Conservation (phyloP, 2,888 invertebrate genomes). For the Abrostola tripartita region DNA sequence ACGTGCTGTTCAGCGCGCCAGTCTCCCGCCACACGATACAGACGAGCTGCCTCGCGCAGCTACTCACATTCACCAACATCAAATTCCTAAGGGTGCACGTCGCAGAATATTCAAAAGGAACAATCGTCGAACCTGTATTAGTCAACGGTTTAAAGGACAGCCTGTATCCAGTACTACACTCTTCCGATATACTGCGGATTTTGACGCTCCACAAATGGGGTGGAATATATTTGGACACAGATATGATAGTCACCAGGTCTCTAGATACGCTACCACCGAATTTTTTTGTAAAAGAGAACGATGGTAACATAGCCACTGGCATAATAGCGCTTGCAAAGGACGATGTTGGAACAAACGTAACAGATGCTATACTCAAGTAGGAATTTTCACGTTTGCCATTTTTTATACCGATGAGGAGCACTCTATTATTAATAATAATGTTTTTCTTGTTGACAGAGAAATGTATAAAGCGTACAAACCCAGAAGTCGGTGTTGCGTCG, state of each 20-base stretch:
- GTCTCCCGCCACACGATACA: conserved; percentile 10
- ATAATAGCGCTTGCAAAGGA: background rate
- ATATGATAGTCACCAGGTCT: background rate
- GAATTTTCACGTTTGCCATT: too few species aligned
- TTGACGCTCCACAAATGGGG: background rate
- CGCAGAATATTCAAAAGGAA: background rate
- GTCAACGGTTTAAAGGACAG: background rate
- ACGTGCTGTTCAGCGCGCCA: conserved; percentile 79
- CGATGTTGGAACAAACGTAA: background rate
- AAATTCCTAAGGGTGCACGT: background rate
- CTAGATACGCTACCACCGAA: background rate
- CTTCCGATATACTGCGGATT: background rate
- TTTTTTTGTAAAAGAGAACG: background rate
- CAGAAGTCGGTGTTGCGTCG: background rate
- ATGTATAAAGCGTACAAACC: background rate
- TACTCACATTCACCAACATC: background rate
- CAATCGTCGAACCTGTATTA: background rate
- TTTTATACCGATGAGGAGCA: too few species aligned
- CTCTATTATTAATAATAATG: background rate
- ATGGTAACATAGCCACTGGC: background rate
- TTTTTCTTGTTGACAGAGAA: background rate
- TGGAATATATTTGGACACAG: background rate
- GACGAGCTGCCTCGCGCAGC: conserved; percentile 1
- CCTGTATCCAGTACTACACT: background rate
- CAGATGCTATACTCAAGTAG: background rate